phyloP scores from a whole-genome alignment of 2,113 vertebrate species.

The Bos taurus region DNA sequence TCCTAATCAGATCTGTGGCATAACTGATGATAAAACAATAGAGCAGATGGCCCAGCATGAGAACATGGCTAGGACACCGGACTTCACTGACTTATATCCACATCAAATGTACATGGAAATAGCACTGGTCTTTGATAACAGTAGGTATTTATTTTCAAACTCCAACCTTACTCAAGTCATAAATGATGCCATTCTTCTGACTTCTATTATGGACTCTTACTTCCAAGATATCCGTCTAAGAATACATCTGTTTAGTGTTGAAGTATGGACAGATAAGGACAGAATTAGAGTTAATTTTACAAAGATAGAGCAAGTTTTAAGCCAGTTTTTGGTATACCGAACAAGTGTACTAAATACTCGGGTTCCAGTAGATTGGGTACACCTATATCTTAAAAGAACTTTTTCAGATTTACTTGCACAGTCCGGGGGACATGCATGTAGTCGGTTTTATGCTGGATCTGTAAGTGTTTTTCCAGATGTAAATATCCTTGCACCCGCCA shows the following conservation, averaged over 20 bases:
- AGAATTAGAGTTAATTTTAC: background rate
- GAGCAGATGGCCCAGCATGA: background rate
- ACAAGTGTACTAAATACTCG: background rate
- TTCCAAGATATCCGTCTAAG: background rate
- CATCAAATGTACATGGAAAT: slow-evolving; percentile 26
- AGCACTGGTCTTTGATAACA: background rate
- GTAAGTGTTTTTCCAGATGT: background rate
- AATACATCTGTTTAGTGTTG: background rate
- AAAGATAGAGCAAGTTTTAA: background rate
- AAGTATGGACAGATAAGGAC: background rate
- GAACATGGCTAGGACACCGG: background rate
- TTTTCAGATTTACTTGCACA: background rate
- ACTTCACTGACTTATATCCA: background rate
- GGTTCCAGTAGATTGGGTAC: background rate
- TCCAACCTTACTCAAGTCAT: background rate
- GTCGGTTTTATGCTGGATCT: background rate
- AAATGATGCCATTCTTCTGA: background rate
- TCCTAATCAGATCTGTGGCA: background rate
- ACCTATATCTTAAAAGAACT: background rate
- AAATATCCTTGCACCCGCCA: background rate
- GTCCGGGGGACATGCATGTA: background rate
- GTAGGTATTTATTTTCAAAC: fast-evolving
- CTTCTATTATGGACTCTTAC: background rate
- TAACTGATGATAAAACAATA: background rate
- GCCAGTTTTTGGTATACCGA: background rate